These are phyloP conservation scores for Zaprionus nigranus DNA, from an alignment of 1,140 invertebrate genomes.

Conservation along the genomic window DNA sequence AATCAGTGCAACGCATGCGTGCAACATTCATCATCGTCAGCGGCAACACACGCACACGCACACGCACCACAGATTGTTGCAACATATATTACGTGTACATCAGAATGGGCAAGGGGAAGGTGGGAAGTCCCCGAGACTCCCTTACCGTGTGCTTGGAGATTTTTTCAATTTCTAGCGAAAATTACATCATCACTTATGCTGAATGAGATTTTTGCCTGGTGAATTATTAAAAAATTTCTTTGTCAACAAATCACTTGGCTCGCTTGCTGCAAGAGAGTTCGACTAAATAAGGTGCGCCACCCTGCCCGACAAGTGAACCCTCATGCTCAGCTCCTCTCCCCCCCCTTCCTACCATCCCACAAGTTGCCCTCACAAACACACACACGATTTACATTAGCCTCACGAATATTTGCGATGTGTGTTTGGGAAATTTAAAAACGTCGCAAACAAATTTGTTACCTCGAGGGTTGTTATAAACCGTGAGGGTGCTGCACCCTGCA, in stretches of 20 bases:
- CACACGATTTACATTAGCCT: slow-evolving; percentile 76
- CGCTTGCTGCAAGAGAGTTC: slow-evolving; percentile 38
- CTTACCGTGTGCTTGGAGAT: slow-evolving; percentile 51
- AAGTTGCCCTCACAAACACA: slow-evolving; percentile 1
- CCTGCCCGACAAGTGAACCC: neutral
- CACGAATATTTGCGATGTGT: slow-evolving; percentile 31
- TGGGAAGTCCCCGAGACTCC: neutral
- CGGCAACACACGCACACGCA: slow-evolving; percentile 38
- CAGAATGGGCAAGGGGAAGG: neutral
- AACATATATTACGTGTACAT: slow-evolving; percentile 74
- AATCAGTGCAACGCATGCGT: slow-evolving; percentile 80
- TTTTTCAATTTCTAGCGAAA: slow-evolving; percentile 81
- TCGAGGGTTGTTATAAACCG: slow-evolving; percentile 66
- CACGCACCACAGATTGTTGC: slow-evolving; percentile 78
- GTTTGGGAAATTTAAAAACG: slow-evolving; percentile 76
- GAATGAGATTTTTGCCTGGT: slow-evolving; percentile 68
- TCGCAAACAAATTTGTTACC: slow-evolving; percentile 83
- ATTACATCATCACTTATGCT: slow-evolving; percentile 82
- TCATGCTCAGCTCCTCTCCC: neutral
- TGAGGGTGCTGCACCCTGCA: neutral
- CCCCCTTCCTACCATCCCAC: neutral
- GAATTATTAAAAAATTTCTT: slow-evolving; percentile 83
- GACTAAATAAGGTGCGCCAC: slow-evolving; percentile 75
- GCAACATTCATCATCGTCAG: slow-evolving; percentile 81
- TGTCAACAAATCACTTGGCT: slow-evolving; percentile 80